Conservation (phyloP, 2,888 invertebrate genomes). For the Lasioglossum villosulum region DNA sequence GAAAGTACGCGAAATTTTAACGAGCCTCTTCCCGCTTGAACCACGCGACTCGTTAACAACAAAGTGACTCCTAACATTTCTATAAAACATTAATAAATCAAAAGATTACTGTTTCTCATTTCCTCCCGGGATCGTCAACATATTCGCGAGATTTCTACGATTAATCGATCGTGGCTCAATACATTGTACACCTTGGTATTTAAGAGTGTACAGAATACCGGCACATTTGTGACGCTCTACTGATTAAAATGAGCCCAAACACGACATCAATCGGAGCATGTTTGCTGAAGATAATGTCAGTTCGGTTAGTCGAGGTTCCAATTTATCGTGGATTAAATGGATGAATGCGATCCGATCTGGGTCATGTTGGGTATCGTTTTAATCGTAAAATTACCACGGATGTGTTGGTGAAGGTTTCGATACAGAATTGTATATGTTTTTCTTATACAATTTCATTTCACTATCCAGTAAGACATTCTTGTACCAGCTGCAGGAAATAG, state of each 20-base stretch:
- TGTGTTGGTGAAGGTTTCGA: background rate
- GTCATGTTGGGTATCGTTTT: background rate
- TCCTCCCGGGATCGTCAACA: too few relatives aligned
- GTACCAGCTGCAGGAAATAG: background rate
- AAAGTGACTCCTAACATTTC: too few relatives aligned
- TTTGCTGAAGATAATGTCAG: background rate
- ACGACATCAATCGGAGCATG: too few relatives aligned
- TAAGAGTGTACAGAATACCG: too few relatives aligned
- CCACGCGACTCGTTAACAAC: too few relatives aligned
- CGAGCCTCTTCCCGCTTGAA: background rate
- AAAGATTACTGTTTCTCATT: too few relatives aligned
- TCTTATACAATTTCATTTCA: background rate
- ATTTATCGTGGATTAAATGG: background rate
- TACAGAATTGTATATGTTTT: background rate
- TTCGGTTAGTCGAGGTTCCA: background rate
- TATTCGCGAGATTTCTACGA: too few relatives aligned
- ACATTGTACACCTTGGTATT: too few relatives aligned
- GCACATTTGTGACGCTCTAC: too few relatives aligned
- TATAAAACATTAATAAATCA: too few relatives aligned
- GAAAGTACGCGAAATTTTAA: conserved; percentile 51
- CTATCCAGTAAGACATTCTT: background rate
- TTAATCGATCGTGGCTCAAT: too few relatives aligned
- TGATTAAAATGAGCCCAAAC: too few relatives aligned
- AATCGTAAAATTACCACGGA: background rate
- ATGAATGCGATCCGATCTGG: background rate